Evolutionary conservation across 2,888 invertebrate genomes (phyloP).

Genomic region (Drosophila demipolita): DNA sequence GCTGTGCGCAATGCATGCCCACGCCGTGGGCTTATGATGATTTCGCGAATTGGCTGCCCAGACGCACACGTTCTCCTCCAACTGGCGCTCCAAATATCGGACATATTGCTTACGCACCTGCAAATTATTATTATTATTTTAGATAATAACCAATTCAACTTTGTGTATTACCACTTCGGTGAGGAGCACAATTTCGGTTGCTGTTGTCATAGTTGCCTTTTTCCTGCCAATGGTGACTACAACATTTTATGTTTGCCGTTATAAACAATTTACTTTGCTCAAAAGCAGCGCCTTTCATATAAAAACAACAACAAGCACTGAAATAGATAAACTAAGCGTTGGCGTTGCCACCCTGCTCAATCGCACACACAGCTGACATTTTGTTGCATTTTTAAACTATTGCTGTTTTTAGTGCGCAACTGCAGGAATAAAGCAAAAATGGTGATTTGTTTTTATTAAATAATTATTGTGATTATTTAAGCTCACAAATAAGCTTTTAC

Average conservation of each 20-base stretch:
- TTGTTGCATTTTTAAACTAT: background rate
- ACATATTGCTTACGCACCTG: slow-evolving; percentile 82
- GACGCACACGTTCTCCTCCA: slow-evolving; percentile 72
- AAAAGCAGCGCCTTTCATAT: slow-evolving; percentile 50
- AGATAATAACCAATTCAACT: background rate
- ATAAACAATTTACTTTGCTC: slow-evolving; percentile 34
- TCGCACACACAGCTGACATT: slow-evolving; percentile 37
- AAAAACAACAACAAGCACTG: slow-evolving; percentile 24
- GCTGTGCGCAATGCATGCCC: slow-evolving; percentile 64
- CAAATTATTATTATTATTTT: background rate
- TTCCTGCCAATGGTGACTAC: background rate
- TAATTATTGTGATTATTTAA: slow-evolving; percentile 28
- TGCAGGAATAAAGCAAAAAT: slow-evolving; percentile 1
- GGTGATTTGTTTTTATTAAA: slow-evolving; percentile 32
- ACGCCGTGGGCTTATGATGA: slow-evolving; percentile 69
- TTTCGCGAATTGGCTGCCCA: slow-evolving; percentile 65
- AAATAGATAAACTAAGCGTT: slow-evolving; percentile 1
- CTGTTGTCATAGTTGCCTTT: slow-evolving; percentile 43
- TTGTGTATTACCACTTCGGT: slow-evolving; percentile 63
- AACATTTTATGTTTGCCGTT: slow-evolving; percentile 19
- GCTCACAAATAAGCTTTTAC: slow-evolving; percentile 33
- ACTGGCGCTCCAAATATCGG: slow-evolving; percentile 76
- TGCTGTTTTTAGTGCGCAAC: slow-evolving; percentile 19
- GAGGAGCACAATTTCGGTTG: slow-evolving; percentile 56
- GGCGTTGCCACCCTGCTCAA: slow-evolving; percentile 41